Evolutionary conservation across 1,140 invertebrate genomes (phyloP), one percentile per base, ranked within the genome.

Genomic region (Oryzaephilus surinamensis): DNA sequence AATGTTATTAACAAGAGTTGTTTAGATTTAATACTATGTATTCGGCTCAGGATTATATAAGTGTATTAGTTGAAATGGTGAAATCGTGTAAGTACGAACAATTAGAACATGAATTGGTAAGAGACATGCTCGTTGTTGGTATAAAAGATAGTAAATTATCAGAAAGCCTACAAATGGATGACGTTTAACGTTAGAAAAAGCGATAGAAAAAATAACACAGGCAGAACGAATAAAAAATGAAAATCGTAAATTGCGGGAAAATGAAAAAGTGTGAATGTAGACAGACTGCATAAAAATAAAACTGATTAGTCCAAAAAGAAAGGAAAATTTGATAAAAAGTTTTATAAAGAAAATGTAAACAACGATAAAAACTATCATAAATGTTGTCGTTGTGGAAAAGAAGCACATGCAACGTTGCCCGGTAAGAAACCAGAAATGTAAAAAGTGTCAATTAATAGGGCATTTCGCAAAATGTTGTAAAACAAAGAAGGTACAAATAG

Each of bases 71-170:
- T 21, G 39, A 36, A 29, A 23, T 55, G 13, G 51, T 41, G 32
- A 15, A 20, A 16, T 36, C 36, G 27, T 60, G 51, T 41, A 44
- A 47, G 8, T 62, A 55, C 35, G 48, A 46, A 20, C 38, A 43
- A 10, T 14, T 57, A 15, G 39, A 42, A 38, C 53, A 62, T 16
- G 50, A 57, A 38, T 32, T 61, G 10, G 41, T 60, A 6, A 50
- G 50, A 32, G 61, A 60, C 32, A 39, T 50, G 15, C 52, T 64
- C 10, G 52, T 62, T 5, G 47, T 59, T 13, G 59, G 55, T 12
- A 55, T 62, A 1, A 12, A 31, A 0, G 50, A 62, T 35, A 36
- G 47, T 10, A 41, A 50, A 35, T 29, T 57, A 29, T 53, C 52
- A 33, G 45, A 60, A 34, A 44, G 31, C 26, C 33, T 66, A 13